Evolutionary conservation across 2,888 invertebrate species (phyloP).

Genomic region (Malthinus seriepunctatus): DNA sequence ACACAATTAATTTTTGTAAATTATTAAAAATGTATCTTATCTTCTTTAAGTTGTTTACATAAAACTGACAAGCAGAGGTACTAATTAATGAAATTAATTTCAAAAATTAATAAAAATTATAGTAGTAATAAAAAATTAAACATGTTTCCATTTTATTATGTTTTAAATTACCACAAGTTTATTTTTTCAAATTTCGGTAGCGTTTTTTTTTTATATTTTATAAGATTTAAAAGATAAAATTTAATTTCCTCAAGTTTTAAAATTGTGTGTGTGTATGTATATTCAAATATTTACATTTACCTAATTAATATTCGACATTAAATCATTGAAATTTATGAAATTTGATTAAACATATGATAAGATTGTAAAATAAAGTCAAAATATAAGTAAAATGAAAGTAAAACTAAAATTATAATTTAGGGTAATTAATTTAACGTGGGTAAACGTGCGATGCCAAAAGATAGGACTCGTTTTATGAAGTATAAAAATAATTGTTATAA

Average conservation of each 20-base stretch:
- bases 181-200: background rate
- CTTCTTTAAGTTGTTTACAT: too few species aligned
- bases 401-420: too few species aligned
- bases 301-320: conserved; percentile 12
- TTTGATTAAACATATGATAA: conserved; percentile 12
- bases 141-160: too few species aligned
- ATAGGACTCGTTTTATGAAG: conserved; percentile 31
- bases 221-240: conserved; percentile 5
- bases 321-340: conserved; percentile 15
- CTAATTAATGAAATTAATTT: too few species aligned
- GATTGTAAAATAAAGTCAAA: conserved; percentile 3
- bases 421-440: background rate
- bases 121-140: too few species aligned
- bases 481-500: conserved; percentile 41
- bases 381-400: too few species aligned
- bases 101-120: too few species aligned
- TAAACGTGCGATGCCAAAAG: conserved; percentile 30
- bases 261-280: background rate
- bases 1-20: too few species aligned
- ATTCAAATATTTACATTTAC: conserved; percentile 6
- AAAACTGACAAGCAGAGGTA: too few species aligned
- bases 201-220: background rate
- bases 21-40: too few species aligned
- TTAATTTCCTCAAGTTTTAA: background rate
- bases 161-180: too few species aligned